These are phyloP conservation scores for Andricus curvator DNA, from an alignment of 2,888 invertebrate genomes.

Conservation along the genomic window DNA sequence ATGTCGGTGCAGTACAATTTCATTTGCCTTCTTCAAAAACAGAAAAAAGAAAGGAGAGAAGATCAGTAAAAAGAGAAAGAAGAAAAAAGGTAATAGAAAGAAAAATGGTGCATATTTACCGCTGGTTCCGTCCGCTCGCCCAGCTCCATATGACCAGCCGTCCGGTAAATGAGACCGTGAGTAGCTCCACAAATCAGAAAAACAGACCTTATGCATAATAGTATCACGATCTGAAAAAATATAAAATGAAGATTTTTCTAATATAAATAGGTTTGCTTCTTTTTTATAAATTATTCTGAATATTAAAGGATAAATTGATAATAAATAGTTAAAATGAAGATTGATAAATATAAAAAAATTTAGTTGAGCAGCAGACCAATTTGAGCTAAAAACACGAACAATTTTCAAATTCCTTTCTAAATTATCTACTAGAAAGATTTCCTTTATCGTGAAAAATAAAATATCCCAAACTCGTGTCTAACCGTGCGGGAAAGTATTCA, in stretches of 20 bases:
- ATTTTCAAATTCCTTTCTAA: no score
- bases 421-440: no score
- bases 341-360: no score
- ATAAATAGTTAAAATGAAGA: no score
- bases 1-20: neutral
- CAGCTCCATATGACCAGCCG: slow-evolving; percentile 45
- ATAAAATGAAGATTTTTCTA: no score
- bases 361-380: no score
- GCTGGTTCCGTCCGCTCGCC: neutral
- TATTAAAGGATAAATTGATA: no score
- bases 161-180: slow-evolving; percentile 56
- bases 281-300: no score
- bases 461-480: no score
- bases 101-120: slow-evolving; percentile 16
- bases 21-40: neutral
- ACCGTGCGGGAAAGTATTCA: neutral
- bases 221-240: slow-evolving; percentile 46
- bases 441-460: no score
- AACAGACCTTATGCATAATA: slow-evolving; percentile 52
- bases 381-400: no score
- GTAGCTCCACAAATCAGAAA: slow-evolving; percentile 50
- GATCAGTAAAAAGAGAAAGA: slow-evolving; percentile 17
- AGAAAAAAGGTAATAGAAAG: slow-evolving; percentile 36
- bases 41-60: slow-evolving; percentile 3
- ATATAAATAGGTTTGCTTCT: no score